phyloP scores from a whole-genome alignment of 2,113 vertebrate genomes.

The Chloropsis cyanopogon region DNA sequence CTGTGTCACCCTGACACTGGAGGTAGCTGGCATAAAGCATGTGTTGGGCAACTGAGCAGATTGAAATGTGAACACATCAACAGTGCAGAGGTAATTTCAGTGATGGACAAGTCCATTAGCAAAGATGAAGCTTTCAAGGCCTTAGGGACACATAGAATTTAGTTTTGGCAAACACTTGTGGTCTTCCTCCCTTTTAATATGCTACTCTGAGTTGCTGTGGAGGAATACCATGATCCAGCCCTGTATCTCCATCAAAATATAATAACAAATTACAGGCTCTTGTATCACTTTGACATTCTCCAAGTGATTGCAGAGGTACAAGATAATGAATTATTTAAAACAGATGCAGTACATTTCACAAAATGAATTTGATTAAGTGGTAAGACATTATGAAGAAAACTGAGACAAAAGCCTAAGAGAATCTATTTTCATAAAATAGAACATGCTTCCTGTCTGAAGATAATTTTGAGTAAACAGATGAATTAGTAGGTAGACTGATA shows the following conservation, averaged over 20 bases:
- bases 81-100: not conserved
- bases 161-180: not conserved
- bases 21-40: not conserved
- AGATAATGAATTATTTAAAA: constrained; percentile 46
- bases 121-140: not conserved
- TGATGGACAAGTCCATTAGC: not conserved
- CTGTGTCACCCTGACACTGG: not conserved
- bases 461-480: not conserved
- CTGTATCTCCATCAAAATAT: not conserved
- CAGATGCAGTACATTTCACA: not conserved
- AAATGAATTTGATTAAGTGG: constrained; percentile 25
- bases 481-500: not conserved
- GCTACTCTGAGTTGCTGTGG: not conserved
- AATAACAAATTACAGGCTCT: constrained; percentile 6
- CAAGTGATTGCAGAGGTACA: not conserved
- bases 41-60: not conserved
- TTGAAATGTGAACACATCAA: not conserved
- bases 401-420: constrained; percentile 12
- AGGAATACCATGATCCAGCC: not conserved
- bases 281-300: not conserved
- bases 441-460: not conserved
- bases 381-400: constrained; percentile 13
- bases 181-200: not conserved
- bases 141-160: not conserved
- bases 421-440: constrained; percentile 14